phyloP scores from a whole-genome alignment of 92 coral and sea anemone species.

The Heliopora coerulea region DNA sequence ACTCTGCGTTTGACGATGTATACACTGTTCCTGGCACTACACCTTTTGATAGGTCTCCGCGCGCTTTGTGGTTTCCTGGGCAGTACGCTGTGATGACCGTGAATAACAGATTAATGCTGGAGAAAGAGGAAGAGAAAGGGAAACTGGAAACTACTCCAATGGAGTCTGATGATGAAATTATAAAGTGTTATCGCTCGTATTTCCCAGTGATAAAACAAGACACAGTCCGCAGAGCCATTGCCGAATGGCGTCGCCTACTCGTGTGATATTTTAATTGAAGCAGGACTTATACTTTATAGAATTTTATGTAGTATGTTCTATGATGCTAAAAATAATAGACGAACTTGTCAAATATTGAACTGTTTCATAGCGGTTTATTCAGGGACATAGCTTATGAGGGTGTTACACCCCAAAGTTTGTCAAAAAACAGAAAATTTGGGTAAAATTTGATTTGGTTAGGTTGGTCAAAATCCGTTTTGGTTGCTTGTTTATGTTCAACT shows the following conservation, averaged over 20 bases:
- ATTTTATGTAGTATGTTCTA: too few species aligned
- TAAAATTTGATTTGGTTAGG: too few species aligned
- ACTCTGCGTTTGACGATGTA: not conserved
- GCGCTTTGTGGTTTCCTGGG: conserved; percentile 22
- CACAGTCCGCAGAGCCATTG: conserved; percentile 7
- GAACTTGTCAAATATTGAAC: too few species aligned
- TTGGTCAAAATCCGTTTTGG: too few species aligned
- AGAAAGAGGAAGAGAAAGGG: conserved; percentile 16
- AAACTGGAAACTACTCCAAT: not conserved
- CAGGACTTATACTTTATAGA: too few species aligned
- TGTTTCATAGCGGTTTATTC: too few species aligned
- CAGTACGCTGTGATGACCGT: conserved; percentile 14
- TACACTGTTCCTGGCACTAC: not conserved
- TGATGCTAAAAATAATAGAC: too few species aligned
- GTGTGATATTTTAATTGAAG: too few species aligned
- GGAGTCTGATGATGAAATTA: conserved; percentile 19
- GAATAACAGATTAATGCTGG: conserved; percentile 10
- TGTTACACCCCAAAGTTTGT: too few species aligned
- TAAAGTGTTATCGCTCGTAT: not conserved
- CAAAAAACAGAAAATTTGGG: too few species aligned
- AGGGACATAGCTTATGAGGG: too few species aligned
- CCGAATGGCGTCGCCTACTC: conserved; percentile 30
- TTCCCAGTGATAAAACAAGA: conserved; percentile 15
- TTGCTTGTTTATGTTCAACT: too few species aligned
- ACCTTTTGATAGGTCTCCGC: conserved; percentile 18